Evolutionary conservation across 37 sponge, comb jelly and placozoan species (phyloP).

Genomic region (Spongilla lacustris): DNA sequence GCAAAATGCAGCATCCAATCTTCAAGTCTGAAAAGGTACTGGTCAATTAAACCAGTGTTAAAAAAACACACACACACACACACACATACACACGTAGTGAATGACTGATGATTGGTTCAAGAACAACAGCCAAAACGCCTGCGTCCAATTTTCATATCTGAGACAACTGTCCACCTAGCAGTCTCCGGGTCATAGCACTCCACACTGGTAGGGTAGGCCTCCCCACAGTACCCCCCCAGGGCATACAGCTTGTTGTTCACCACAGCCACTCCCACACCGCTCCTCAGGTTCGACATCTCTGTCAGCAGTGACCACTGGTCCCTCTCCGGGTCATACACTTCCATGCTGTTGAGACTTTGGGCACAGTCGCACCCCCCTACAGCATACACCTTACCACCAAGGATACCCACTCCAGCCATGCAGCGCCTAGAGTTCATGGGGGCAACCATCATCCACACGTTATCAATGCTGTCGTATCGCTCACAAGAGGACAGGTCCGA

Average conservation of each 20-base stretch:
- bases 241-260: slow-evolving; percentile 77
- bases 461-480: slow-evolving; percentile 57
- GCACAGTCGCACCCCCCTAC: slow-evolving; percentile 83
- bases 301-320: slow-evolving; percentile 56
- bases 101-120: not conserved
- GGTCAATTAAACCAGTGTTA: too few species aligned
- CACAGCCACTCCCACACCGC: slow-evolving; percentile 78
- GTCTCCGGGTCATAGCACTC: slow-evolving; percentile 70
- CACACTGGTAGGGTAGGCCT: slow-evolving; percentile 56
- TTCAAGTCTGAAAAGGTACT: too few species aligned
- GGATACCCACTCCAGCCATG: slow-evolving; percentile 65
- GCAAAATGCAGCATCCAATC: too few species aligned
- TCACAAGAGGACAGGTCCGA: slow-evolving; percentile 65
- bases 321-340: slow-evolving; percentile 78
- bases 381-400: slow-evolving; percentile 54
- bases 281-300: slow-evolving; percentile 60
- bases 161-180: slow-evolving; percentile 61
- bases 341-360: slow-evolving; percentile 58
- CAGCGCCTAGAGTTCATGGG: slow-evolving; percentile 64
- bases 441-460: slow-evolving; percentile 57
- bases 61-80: not conserved
- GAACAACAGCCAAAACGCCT: slow-evolving; percentile 90
- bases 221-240: slow-evolving; percentile 80
- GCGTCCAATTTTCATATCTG: slow-evolving; percentile 42
- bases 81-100: too few species aligned